Conservation (phyloP, 2,113 vertebrate genomes). For the Alces alces region DNA sequence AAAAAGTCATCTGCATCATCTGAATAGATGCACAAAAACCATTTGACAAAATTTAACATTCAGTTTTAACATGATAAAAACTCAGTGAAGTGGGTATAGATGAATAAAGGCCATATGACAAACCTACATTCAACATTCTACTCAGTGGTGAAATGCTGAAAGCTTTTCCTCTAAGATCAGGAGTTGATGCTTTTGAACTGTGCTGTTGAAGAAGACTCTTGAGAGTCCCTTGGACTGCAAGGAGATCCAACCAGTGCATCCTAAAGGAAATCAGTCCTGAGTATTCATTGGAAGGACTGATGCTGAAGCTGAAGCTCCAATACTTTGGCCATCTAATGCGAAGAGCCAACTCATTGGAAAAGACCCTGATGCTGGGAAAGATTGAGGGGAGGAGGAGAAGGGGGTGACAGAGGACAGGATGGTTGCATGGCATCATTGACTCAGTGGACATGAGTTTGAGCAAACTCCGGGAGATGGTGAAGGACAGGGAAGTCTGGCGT, state of each 20-base stretch:
- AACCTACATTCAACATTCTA: neutral
- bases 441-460: neutral
- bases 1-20: neutral
- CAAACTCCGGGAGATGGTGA: neutral
- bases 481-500: neutral
- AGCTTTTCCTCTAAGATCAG: neutral
- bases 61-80: neutral
- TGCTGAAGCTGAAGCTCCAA: neutral
- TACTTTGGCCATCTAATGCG: neutral
- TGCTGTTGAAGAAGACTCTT: neutral
- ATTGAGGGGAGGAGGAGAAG: neutral
- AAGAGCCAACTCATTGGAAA: neutral
- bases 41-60: neutral
- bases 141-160: neutral
- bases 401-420: neutral
- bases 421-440: neutral
- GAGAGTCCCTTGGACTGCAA: neutral
- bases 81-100: neutral
- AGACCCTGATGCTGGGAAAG: neutral
- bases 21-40: neutral
- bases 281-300: neutral
- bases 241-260: neutral
- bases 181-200: neutral
- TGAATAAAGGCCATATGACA: neutral
- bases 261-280: neutral